Evolutionary conservation across 2,888 invertebrate species (phyloP).

Genomic region (Chelonus formosanus): DNA sequence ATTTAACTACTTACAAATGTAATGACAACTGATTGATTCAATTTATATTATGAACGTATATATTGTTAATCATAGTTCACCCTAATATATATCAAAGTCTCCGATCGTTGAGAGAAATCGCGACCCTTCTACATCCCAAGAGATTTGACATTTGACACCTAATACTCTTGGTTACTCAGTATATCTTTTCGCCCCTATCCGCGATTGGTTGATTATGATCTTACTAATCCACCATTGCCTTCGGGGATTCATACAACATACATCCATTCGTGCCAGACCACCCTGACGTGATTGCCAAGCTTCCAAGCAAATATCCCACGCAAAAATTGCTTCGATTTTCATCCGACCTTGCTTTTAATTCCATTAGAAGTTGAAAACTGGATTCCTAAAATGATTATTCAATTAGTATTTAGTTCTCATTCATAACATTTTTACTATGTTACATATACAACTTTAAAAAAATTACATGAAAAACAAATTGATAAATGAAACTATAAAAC

Average conservation of each 20-base stretch:
- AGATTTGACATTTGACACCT: constrained; percentile 61
- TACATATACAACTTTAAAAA: no score
- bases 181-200: constrained; percentile 34
- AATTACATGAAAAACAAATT: no score
- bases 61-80: constrained; percentile 1
- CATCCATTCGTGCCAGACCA: constrained; percentile 44
- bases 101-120: constrained; percentile 44
- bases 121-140: constrained; percentile 42
- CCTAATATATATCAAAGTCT: constrained; percentile 18
- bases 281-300: constrained; percentile 58
- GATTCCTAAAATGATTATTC: no score
- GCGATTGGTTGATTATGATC: constrained; percentile 64
- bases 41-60: constrained; percentile 12
- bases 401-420: no score
- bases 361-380: background rate
- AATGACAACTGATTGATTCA: background rate
- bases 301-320: constrained; percentile 52
- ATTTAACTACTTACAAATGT: background rate
- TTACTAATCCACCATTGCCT: constrained; percentile 54
- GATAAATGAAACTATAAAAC: no score
- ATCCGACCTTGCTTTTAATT: constrained; percentile 7
- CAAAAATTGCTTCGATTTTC: constrained; percentile 21
- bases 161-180: constrained; percentile 36
- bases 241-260: constrained; percentile 28
- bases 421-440: no score